These are phyloP conservation scores for Apis mellifera DNA, from an alignment of 1,140 invertebrate genomes.

Conservation along the genomic window DNA sequence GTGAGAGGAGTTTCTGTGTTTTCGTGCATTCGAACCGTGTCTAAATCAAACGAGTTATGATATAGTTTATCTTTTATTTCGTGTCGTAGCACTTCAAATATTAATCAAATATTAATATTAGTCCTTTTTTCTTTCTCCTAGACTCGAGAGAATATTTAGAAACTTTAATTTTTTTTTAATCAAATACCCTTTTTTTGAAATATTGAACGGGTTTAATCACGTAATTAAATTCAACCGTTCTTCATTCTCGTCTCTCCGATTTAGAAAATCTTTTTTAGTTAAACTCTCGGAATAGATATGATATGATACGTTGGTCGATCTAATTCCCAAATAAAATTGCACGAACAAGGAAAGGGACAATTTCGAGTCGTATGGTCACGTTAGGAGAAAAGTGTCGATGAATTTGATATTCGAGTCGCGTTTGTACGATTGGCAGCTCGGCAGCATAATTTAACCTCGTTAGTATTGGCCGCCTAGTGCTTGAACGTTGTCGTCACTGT, in stretches of 20 bases:
- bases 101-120: too few relatives aligned
- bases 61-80: background rate
- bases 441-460: conserved; percentile 61
- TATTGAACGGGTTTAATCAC: too few relatives aligned
- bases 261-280: too few relatives aligned
- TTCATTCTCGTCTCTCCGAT: too few relatives aligned
- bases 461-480: conserved; percentile 38
- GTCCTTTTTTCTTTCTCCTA: background rate
- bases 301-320: too few relatives aligned
- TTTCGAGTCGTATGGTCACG: background rate
- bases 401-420: background rate
- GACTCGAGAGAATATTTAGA: too few relatives aligned
- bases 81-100: background rate
- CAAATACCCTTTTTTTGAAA: too few relatives aligned
- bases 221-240: too few relatives aligned
- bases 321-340: too few relatives aligned
- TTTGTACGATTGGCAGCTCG: conserved; percentile 22
- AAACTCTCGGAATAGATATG: too few relatives aligned
- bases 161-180: too few relatives aligned
- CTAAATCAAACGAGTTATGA: background rate
- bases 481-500: conserved; percentile 56
- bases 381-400: background rate
- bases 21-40: background rate
- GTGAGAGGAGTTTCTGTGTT: background rate
- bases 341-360: too few relatives aligned